Percentiles rank a stretch among this genome's conserved stretches.
phyloP scores from a whole-genome alignment of 2,797 vertebrate genomes.

The Chiroxiphia lanceolata region DNA sequence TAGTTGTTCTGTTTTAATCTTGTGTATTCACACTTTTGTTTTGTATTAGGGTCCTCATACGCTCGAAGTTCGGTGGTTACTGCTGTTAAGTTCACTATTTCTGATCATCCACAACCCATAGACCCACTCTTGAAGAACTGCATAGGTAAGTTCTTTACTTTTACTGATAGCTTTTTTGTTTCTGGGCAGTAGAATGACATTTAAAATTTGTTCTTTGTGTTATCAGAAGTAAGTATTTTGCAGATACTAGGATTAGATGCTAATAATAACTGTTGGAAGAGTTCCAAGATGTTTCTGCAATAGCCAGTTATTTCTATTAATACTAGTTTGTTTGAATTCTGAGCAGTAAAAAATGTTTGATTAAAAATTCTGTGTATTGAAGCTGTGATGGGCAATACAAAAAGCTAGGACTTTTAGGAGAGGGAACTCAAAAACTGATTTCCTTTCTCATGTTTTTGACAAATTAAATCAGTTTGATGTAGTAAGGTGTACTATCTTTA shows the following conservation, averaged over 20 bases:
- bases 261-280: background rate
- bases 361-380: background rate
- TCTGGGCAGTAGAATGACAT: background rate
- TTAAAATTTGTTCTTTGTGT: background rate
- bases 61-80: slow-evolving; percentile 97
- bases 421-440: background rate
- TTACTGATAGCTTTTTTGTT: background rate
- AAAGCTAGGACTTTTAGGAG: background rate
- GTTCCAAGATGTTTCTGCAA: background rate
- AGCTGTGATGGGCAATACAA: background rate
- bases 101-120: slow-evolving; percentile 95
- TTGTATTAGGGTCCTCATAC: slow-evolving; percentile 88
- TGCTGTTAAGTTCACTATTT: slow-evolving; percentile 98
- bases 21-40: background rate
- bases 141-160: slow-evolving; percentile 83
- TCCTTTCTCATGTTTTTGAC: background rate
- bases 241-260: background rate
- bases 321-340: background rate
- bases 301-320: background rate
- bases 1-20: background rate
- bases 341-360: background rate
- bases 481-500: background rate
- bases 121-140: slow-evolving; percentile 97
- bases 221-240: background rate
- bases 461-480: background rate